Evolutionary conservation across 2,113 vertebrate species (phyloP), one percentile per base, ranked within the genome.

Genomic region (Phalacrocorax carbo): DNA sequence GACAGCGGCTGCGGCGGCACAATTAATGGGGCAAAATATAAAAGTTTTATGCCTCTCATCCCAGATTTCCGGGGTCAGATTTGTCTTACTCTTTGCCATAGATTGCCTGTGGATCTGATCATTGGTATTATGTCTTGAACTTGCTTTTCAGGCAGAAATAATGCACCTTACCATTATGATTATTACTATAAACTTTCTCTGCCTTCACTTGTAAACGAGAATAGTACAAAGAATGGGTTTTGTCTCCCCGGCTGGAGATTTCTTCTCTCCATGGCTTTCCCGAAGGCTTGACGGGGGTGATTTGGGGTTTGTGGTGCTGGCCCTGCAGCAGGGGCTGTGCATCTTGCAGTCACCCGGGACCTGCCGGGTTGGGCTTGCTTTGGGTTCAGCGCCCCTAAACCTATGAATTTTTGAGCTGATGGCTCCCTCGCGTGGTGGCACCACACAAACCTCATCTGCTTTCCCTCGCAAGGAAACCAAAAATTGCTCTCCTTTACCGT

Each of bases 361-460:
- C 8, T 5, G 2, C 10, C 5, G n/a, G 9, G 2, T 6, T 29
- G 1, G 1, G 8, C 17, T 57, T 5, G 8, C 19, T 15, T 36
- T 46, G 32, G 30, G 34, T 42, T 44, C n/a, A 4, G 4, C 0
- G 0, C 7, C 3, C 5, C 8, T 3, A 19, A 65, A 25, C 1
- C 9, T 9, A 30, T 4, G 84, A 40, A 98, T 98, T 97, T 94
- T 49, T 98, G 93, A 92, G 96, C 86, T 72, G 66, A 82, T 49
- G 92, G 97, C 97, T 88, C 98, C 98, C 97, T 98, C 98, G 9
- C 93, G 98, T 98, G 98, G 98, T 79, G 14, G 52, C 17, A 72
- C 5, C 16, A 18, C 78, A 36, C 9, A 81, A 89, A 36, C 57
- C 30, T 69, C 82, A 19, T 64, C 73, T 25, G n/a, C 42, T 69